Conservation (phyloP, 2,888 invertebrate species). For the Cephus spinipes region DNA sequence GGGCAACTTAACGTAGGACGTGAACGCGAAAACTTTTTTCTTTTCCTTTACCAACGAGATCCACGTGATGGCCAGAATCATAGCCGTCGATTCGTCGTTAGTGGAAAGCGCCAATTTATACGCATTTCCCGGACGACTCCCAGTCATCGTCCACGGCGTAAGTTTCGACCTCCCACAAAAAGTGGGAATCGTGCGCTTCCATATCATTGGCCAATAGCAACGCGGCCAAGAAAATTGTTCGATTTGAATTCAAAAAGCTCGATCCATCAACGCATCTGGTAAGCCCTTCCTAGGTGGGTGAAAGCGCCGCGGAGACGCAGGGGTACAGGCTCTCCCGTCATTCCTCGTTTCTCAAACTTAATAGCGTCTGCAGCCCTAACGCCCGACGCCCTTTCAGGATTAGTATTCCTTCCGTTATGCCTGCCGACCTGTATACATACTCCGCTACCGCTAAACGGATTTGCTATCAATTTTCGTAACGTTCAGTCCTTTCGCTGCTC, state of each 20-base stretch:
- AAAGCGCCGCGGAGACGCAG: not conserved
- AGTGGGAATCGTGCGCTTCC: not conserved
- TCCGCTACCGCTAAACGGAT: constrained; percentile 20
- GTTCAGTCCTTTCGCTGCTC: too few relatives aligned
- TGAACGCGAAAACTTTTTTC: not conserved
- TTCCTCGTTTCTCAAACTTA: not conserved
- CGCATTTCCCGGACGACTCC: not conserved
- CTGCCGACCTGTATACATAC: not conserved
- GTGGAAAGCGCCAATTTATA: constrained; percentile 5
- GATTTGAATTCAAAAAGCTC: constrained; percentile 24
- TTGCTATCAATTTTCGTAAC: constrained; percentile 16
- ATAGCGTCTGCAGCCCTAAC: not conserved
- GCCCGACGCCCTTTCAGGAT: constrained; percentile 1
- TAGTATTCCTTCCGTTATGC: constrained; percentile 18
- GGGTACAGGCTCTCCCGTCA: not conserved
- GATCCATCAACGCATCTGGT: constrained; percentile 20
- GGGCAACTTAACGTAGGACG: not conserved
- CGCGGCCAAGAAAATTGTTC: constrained; percentile 13
- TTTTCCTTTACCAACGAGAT: not conserved
- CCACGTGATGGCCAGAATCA: not conserved
- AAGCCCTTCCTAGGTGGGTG: not conserved
- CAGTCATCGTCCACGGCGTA: not conserved
- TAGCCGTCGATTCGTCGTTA: not conserved
- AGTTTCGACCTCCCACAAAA: not conserved
- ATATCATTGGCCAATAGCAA: constrained; percentile 7